A percentile compares a stretch with the other conserved stretches of the same genome.
Conservation (phyloP, 2,113 vertebrate genomes). For the Tupaia chinensis region DNA sequence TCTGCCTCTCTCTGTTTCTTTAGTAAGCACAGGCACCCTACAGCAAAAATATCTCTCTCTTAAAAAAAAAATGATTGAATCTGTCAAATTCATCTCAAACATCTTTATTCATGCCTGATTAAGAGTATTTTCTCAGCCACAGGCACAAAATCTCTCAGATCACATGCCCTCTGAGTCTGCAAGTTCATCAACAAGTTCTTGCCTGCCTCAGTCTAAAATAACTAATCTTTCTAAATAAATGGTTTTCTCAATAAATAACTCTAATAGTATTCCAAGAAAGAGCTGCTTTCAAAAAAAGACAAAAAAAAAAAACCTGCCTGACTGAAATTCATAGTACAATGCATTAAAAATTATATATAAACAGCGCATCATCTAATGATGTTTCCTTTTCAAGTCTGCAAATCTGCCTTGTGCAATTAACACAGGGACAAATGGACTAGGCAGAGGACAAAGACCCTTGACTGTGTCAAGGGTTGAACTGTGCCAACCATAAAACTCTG, state of each 20-base stretch:
- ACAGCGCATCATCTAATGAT: background rate
- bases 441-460: background rate
- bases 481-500: background rate
- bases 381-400: slow-evolving; percentile 24
- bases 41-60: no score
- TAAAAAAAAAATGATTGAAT: no score
- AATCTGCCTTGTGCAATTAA: background rate
- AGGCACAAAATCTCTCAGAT: slow-evolving; percentile 32
- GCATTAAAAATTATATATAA: background rate
- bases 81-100: background rate
- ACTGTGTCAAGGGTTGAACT: background rate
- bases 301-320: background rate
- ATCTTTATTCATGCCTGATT: slow-evolving; percentile 25
- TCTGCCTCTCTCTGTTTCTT: no score
- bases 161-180: background rate
- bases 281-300: background rate
- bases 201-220: slow-evolving; percentile 20
- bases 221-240: slow-evolving; percentile 15
- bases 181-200: slow-evolving; percentile 36
- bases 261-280: slow-evolving; percentile 23
- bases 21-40: no score
- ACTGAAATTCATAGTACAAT: slow-evolving; percentile 28
- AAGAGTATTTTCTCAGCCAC: slow-evolving; percentile 58
- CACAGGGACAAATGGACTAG: background rate
- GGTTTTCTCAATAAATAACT: slow-evolving; percentile 46